phyloP scores from a whole-genome alignment of 2,888 invertebrate species.

The Oligia strigilis region DNA sequence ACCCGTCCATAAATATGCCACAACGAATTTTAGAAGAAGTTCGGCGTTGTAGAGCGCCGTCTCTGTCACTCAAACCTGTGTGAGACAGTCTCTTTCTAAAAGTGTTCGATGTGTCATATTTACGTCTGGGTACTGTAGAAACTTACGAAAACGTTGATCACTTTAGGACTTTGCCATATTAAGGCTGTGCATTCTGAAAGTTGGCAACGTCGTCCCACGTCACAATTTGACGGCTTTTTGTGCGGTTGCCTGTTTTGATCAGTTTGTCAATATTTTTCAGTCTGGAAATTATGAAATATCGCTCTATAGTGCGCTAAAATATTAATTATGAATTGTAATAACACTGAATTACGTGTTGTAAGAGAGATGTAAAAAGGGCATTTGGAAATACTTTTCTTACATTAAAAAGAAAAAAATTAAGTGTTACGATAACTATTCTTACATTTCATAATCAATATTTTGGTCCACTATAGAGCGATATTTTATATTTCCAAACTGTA shows the following conservation, averaged over 20 bases:
- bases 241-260: not conserved
- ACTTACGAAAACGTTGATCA: conserved; percentile 24
- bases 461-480: not conserved
- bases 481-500: not conserved
- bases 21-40: not conserved
- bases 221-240: no score
- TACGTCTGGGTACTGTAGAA: not conserved
- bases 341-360: no score
- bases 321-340: no score
- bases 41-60: not conserved
- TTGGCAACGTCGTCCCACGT: not conserved
- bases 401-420: not conserved
- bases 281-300: not conserved
- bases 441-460: not conserved
- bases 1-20: not conserved
- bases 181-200: not conserved
- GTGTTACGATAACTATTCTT: not conserved
- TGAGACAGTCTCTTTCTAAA: not conserved
- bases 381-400: not conserved
- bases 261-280: not conserved
- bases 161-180: not conserved
- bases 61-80: not conserved
- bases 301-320: no score
- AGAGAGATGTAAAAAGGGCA: not conserved
- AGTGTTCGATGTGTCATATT: not conserved